phyloP scores from a whole-genome alignment of 1,140 invertebrate genomes.

The Trichoplusia ni region DNA sequence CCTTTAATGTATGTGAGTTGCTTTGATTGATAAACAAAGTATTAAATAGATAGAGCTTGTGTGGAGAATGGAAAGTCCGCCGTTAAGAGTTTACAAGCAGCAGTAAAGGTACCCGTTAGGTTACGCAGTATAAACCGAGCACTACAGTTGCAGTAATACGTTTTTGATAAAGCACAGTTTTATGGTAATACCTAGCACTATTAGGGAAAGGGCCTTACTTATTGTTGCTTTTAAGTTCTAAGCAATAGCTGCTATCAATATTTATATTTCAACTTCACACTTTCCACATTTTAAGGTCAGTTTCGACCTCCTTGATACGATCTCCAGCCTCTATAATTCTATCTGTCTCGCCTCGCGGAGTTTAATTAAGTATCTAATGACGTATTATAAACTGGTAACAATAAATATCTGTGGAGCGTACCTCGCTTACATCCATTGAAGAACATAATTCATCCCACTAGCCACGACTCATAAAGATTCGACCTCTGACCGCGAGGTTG shows the following conservation, averaged over 20 bases:
- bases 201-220: background rate
- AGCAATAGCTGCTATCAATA: too few relatives aligned
- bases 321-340: too few relatives aligned
- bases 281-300: too few relatives aligned
- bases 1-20: too few relatives aligned
- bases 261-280: too few relatives aligned
- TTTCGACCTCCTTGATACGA: too few relatives aligned
- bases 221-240: slow-evolving; percentile 20
- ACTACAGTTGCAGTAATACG: background rate
- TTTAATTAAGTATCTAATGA: slow-evolving; percentile 7
- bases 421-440: background rate
- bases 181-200: background rate
- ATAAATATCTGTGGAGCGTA: slow-evolving; percentile 38
- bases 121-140: background rate
- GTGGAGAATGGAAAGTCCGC: too few relatives aligned
- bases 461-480: slow-evolving; percentile 25
- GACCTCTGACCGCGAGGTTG: slow-evolving; percentile 36
- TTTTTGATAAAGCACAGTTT: slow-evolving; percentile 15
- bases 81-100: too few relatives aligned
- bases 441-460: slow-evolving; percentile 18
- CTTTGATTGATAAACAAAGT: too few relatives aligned
- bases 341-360: too few relatives aligned
- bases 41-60: too few relatives aligned
- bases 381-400: slow-evolving; percentile 33
- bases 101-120: too few relatives aligned